phyloP scores from a whole-genome alignment of 2,888 invertebrate genomes.

The Parnassius apollo region DNA sequence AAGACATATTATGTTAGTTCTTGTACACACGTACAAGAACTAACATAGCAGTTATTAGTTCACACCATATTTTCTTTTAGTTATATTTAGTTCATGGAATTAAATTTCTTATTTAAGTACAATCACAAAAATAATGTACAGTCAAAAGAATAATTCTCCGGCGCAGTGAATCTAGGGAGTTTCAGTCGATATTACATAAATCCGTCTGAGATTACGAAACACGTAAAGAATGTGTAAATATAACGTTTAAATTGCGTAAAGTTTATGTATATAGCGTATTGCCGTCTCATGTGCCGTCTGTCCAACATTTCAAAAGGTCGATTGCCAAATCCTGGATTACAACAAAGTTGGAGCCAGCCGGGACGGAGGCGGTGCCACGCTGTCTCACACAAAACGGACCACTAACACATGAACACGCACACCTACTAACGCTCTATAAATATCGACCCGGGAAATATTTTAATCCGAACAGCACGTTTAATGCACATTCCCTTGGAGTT shows the following conservation, averaged over 20 bases:
- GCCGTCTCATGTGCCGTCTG: conserved; percentile 34
- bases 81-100: too few species aligned
- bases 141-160: too few species aligned
- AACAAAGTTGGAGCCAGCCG: conserved; percentile 62
- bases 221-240: conserved; percentile 30
- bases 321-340: conserved; percentile 69
- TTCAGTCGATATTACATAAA: conserved; percentile 4
- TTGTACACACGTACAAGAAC: too few species aligned
- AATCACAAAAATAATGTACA: too few species aligned
- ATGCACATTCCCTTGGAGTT: conserved; percentile 71
- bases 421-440: conserved; percentile 76
- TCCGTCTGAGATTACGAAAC: conserved; percentile 16
- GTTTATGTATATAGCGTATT: conserved; percentile 35
- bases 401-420: conserved; percentile 70
- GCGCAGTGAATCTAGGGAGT: not conserved
- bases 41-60: too few species aligned
- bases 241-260: too few species aligned
- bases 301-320: conserved; percentile 47
- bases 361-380: conserved; percentile 77
- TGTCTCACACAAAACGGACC: conserved; percentile 71
- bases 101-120: too few species aligned
- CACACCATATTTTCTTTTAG: too few species aligned
- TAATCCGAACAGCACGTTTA: conserved; percentile 77
- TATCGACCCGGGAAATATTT: conserved; percentile 75
- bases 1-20: too few species aligned